Conservation (phyloP, 2,797 vertebrate species). For the Pogonophryne albipinna region DNA sequence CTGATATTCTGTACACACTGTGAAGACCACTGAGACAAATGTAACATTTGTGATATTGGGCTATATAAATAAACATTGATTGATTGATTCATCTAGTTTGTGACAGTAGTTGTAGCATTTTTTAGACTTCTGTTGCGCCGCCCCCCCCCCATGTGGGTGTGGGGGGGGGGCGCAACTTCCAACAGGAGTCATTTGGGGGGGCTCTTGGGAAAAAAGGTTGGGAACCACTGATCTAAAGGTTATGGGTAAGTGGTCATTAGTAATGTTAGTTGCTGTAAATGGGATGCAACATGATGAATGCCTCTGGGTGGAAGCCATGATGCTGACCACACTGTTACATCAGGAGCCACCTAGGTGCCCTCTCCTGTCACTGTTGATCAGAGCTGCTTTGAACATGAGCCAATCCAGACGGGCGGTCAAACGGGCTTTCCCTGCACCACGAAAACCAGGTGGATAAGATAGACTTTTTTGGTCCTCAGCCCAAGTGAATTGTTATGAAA, state of each 20-base stretch:
- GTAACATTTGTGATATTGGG: too few species aligned
- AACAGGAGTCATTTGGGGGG: too few species aligned
- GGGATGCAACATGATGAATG: not conserved
- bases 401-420: slow-evolving; percentile 4
- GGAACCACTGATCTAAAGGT: not conserved
- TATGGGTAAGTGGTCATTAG: not conserved
- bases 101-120: too few species aligned
- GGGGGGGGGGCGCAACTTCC: too few species aligned
- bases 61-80: too few species aligned
- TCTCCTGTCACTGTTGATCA: slow-evolving; percentile 28
- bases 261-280: not conserved
- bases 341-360: slow-evolving; percentile 24
- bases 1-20: too few species aligned
- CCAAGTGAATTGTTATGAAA: not conserved
- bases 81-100: too few species aligned
- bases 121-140: too few species aligned
- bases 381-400: slow-evolving; percentile 5
- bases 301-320: not conserved
- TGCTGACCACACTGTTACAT: slow-evolving; percentile 30
- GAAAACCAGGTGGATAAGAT: not conserved
- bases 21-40: too few species aligned
- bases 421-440: slow-evolving; percentile 1
- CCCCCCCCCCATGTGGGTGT: too few species aligned
- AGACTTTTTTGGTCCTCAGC: not conserved
- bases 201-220: too few species aligned